These are phyloP conservation scores for Odontothrips loti DNA, from an alignment of 2,888 invertebrate species.

Conservation along the genomic window DNA sequence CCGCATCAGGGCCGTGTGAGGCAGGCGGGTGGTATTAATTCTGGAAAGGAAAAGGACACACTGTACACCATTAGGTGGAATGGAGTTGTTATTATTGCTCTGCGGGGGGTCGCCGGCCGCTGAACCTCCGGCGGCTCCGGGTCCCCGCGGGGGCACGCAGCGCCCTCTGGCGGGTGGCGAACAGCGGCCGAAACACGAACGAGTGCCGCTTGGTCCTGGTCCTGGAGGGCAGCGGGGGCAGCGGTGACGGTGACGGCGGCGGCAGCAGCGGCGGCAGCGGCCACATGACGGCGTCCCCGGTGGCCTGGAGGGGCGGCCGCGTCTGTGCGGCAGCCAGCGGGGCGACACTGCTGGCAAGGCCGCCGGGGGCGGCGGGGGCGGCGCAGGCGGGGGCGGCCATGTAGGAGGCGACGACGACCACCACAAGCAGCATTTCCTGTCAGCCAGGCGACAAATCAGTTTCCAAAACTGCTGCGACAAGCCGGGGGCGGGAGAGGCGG, in stretches of 20 bases:
- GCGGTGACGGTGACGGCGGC: background rate
- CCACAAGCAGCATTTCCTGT: background rate
- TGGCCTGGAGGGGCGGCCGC: no score
- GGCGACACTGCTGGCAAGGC: background rate
- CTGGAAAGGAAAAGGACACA: no score
- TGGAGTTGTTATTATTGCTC: background rate
- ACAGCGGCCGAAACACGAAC: background rate
- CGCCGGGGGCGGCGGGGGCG: background rate
- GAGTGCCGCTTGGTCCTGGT: background rate
- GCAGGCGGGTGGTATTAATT: no score
- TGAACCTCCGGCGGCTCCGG: background rate
- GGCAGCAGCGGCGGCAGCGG: no score
- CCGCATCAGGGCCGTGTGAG: no score
- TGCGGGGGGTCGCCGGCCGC: background rate
- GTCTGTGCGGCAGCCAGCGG: no score
- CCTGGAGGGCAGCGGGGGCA: background rate
- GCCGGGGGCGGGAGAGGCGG: background rate
- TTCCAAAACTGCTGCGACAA: background rate
- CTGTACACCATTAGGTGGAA: background rate
- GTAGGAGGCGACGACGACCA: background rate
- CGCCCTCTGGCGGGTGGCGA: background rate
- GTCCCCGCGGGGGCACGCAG: no score
- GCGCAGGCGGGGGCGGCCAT: background rate
- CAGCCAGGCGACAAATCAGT: background rate
- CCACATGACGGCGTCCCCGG: no score